Evolutionary conservation across 2,797 vertebrate species (phyloP).

Genomic region (Labroides dimidiatus): DNA sequence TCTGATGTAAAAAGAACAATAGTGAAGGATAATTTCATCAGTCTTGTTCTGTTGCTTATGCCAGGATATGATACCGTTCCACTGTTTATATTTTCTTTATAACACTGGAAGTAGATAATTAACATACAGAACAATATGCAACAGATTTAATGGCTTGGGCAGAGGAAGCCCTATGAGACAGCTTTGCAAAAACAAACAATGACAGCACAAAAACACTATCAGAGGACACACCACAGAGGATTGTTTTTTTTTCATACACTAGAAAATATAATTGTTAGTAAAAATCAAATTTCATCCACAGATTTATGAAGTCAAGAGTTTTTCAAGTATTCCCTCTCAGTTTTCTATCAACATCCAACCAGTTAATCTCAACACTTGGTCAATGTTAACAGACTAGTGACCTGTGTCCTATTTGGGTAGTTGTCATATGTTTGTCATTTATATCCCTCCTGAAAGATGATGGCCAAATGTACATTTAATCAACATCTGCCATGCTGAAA

Average conservation of each 20-base stretch:
- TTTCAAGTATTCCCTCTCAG: neutral
- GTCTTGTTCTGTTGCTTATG: no score
- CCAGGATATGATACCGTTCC: no score
- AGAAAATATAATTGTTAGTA: neutral
- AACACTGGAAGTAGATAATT: no score
- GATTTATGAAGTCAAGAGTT: neutral
- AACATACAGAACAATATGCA: no score
- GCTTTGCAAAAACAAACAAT: no score
- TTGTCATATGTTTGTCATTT: conserved; percentile 57
- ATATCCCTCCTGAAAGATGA: conserved; percentile 46
- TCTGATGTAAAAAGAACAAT: no score
- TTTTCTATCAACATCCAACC: neutral
- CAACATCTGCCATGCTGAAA: conserved; percentile 76
- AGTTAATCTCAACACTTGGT: conserved; percentile 1
- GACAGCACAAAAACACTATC: no score
- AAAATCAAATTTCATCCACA: conserved; percentile 3
- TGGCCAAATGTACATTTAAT: conserved; percentile 65
- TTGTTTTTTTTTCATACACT: neutral
- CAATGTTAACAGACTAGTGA: conserved; percentile 7
- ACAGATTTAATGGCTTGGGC: no score
- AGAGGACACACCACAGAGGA: no score
- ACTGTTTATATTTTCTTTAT: no score
- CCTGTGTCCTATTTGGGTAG: conserved; percentile 25
- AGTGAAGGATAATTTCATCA: no score
- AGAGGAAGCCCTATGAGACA: no score